Percentiles rank a stretch among this genome's conserved stretches.
Conservation (phyloP, 2,888 invertebrate genomes). For the Dione juno region DNA sequence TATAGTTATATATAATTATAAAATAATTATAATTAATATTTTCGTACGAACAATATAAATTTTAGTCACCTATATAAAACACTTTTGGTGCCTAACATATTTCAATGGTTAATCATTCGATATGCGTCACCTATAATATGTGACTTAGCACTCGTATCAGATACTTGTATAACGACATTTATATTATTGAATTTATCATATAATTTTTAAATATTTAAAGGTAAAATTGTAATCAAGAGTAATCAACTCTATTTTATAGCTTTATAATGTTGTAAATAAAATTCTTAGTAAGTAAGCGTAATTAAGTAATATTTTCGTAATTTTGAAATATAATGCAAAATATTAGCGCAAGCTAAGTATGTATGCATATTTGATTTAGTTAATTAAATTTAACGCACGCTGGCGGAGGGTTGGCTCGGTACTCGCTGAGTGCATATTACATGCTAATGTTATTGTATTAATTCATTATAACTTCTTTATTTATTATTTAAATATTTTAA, state of each 20-base stretch:
- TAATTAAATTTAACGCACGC: slow-evolving; percentile 2
- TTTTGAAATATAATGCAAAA: neutral
- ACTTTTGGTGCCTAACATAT: neutral
- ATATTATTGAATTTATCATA: neutral
- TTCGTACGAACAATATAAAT: no score
- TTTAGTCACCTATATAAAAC: no score
- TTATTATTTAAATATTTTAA: neutral
- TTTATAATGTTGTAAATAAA: no score
- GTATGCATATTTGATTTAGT: slow-evolving; percentile 3
- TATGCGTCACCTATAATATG: neutral
- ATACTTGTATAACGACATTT: no score
- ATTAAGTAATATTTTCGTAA: neutral
- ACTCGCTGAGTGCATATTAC: neutral
- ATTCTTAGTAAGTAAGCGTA: neutral
- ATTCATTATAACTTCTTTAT: neutral
- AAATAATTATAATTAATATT: no score
- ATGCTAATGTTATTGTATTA: neutral
- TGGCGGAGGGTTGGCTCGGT: neutral
- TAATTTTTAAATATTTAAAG: no score
- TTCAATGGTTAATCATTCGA: neutral
- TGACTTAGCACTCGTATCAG: neutral
- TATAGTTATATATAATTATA: no score
- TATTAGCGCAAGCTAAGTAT: neutral
- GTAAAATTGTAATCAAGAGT: no score
- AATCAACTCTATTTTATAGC: no score